Conservation (phyloP, 2,888 invertebrate genomes). For the Lepidocyrtoides sp. region DNA sequence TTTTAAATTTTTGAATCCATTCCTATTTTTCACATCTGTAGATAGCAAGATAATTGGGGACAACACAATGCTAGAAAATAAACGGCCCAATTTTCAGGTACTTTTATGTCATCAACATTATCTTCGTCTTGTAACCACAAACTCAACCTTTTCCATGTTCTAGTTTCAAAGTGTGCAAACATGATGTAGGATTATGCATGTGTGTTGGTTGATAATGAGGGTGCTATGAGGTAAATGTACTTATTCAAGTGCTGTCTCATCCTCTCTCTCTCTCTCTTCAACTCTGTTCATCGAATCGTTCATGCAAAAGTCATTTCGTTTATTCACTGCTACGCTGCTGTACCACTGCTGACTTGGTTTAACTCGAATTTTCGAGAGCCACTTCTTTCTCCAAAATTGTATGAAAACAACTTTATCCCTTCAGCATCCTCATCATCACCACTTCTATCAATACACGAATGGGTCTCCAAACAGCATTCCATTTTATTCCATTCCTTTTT, state of each 20-base stretch:
- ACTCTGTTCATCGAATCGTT: conserved; percentile 64
- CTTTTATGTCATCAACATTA: not conserved
- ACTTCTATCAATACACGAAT: conserved; percentile 26
- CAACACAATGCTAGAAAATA: no score
- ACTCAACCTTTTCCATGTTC: no score
- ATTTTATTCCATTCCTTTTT: conserved; percentile 8
- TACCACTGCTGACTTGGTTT: not conserved
- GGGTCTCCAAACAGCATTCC: conserved; percentile 36
- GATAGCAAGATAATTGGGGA: no score
- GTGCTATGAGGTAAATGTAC: not conserved
- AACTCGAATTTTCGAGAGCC: conserved; percentile 12
- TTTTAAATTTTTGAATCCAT: no score
- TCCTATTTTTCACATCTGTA: no score
- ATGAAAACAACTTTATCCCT: conserved; percentile 54
- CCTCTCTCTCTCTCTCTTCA: not conserved
- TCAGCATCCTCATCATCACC: conserved; percentile 5
- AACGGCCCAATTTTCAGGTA: not conserved
- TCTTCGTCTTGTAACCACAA: not conserved
- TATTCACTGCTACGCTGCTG: not conserved
- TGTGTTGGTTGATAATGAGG: not conserved
- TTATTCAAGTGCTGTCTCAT: not conserved
- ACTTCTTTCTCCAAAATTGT: conserved; percentile 44
- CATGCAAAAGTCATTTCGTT: conserved; percentile 71
- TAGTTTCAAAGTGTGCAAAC: not conserved
- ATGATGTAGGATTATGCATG: not conserved